phyloP scores from a whole-genome alignment of 2,888 invertebrate species.

The Galerucella calmariensis region DNA sequence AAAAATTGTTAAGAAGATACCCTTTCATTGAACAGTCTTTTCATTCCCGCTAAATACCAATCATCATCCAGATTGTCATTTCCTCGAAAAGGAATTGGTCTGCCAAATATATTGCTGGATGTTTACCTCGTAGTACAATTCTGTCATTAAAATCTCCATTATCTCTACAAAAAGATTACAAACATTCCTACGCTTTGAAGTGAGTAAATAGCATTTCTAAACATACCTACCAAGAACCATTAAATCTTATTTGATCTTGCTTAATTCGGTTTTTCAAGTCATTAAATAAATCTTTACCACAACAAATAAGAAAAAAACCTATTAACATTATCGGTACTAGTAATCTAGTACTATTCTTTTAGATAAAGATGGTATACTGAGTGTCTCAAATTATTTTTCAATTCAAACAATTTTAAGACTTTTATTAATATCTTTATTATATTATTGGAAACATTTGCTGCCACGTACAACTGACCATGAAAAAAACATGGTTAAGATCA shows the following conservation, averaged over 20 bases:
- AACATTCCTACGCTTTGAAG: neutral
- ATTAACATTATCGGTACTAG: constrained; percentile 1
- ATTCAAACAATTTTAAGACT: neutral
- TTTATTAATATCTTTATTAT: too few relatives aligned
- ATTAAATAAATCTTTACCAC: neutral
- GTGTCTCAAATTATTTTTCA: constrained; percentile 5
- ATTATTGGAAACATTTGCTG: too few relatives aligned
- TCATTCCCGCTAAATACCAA: too few relatives aligned
- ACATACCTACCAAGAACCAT: neutral
- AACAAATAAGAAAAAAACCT: neutral
- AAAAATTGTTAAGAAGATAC: too few relatives aligned
- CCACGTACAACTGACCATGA: too few relatives aligned
- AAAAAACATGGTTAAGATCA: too few relatives aligned
- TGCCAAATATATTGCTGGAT: neutral
- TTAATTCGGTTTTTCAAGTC: neutral
- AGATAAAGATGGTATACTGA: constrained; percentile 1
- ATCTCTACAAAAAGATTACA: neutral
- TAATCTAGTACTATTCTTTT: neutral
- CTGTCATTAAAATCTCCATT: neutral
- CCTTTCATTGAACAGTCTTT: too few relatives aligned
- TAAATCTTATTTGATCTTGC: constrained; percentile 2
- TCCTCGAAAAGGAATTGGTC: too few relatives aligned
- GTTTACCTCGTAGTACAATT: neutral
- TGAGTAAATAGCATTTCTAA: neutral
- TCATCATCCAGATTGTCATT: too few relatives aligned